Percentiles rank a stretch among this genome's conserved stretches.
phyloP scores from a whole-genome alignment of 2,113 vertebrate genomes.

The Oryzias woworae region DNA sequence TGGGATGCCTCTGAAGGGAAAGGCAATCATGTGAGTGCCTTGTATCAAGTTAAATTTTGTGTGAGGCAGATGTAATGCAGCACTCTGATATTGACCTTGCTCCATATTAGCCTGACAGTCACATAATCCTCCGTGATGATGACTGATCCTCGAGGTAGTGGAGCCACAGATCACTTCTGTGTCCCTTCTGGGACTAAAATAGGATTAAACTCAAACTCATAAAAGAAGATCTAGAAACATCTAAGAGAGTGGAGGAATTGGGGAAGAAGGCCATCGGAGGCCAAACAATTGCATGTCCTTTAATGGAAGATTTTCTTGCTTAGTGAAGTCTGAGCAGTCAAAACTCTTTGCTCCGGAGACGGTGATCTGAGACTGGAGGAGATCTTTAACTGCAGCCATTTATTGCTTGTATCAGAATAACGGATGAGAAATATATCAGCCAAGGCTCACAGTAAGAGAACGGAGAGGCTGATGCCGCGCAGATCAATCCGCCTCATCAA shows the following conservation, averaged over 20 bases:
- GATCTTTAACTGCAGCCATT: slow-evolving; percentile 41
- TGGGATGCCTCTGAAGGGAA: slow-evolving; percentile 53
- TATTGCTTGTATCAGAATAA: slow-evolving; percentile 57
- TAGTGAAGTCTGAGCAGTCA: slow-evolving; percentile 16
- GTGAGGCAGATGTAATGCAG: slow-evolving; percentile 37
- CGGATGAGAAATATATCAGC: slow-evolving; percentile 49
- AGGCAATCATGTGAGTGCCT: slow-evolving; percentile 43
- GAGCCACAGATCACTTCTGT: slow-evolving; percentile 31
- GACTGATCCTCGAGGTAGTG: slow-evolving; percentile 24
- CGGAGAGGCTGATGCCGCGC: slow-evolving; percentile 18
- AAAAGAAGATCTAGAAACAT: slow-evolving; percentile 12
- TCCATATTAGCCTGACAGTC: slow-evolving; percentile 31
- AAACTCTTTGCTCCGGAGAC: slow-evolving; percentile 7
- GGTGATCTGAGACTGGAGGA: slow-evolving; percentile 7
- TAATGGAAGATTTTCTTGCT: slow-evolving; percentile 1
- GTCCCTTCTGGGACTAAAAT: slow-evolving; percentile 12
- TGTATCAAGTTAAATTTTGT: slow-evolving; percentile 42
- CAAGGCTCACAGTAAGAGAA: slow-evolving; percentile 34
- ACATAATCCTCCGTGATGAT: slow-evolving; percentile 36
- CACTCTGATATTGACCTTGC: slow-evolving; percentile 47
- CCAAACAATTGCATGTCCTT: slow-evolving; percentile 4
- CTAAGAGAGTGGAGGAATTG: slow-evolving; percentile 6
- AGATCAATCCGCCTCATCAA: slow-evolving; percentile 58
- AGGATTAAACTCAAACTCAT: slow-evolving; percentile 29
- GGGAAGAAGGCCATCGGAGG: background rate